Evolutionary conservation across 2,113 vertebrate species (phyloP).

Genomic region (Aramus guarauna): DNA sequence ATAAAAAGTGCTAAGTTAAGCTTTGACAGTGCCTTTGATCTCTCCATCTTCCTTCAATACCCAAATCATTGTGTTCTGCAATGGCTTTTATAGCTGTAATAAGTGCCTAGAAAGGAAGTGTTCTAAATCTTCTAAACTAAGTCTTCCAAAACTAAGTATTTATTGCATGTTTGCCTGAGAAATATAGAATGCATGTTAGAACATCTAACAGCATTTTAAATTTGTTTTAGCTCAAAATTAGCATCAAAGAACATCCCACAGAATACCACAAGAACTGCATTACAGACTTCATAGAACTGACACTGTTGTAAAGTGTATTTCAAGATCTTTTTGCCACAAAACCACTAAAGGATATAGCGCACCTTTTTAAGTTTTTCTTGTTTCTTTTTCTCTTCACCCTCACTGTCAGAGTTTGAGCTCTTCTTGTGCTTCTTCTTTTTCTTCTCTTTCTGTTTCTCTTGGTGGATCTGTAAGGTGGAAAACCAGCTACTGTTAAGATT

Average conservation of each 20-base stretch:
- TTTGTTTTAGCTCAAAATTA: background rate
- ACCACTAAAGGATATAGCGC: background rate
- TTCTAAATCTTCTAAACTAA: background rate
- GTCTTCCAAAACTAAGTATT: background rate
- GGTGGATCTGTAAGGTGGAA: conserved; percentile 82
- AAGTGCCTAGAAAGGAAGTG: background rate
- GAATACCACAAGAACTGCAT: background rate
- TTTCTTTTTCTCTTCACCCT: conserved; percentile 91
- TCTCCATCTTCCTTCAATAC: background rate
- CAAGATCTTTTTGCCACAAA: background rate
- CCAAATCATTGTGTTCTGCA: background rate
- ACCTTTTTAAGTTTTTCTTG: conserved; percentile 95
- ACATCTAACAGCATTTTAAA: background rate
- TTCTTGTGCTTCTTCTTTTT: conserved; percentile 91
- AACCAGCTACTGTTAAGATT: background rate
- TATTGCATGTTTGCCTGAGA: background rate
- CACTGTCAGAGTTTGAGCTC: conserved; percentile 84
- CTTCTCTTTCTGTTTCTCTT: conserved; percentile 92
- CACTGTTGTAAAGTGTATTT: background rate
- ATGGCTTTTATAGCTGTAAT: background rate
- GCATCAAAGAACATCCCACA: background rate
- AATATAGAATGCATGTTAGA: background rate
- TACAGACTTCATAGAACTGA: background rate
- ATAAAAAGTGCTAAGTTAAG: background rate
- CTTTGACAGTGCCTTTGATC: background rate